phyloP scores from a whole-genome alignment of 2,113 vertebrate species.

The Pseudorhombus dupliciocellatus region DNA sequence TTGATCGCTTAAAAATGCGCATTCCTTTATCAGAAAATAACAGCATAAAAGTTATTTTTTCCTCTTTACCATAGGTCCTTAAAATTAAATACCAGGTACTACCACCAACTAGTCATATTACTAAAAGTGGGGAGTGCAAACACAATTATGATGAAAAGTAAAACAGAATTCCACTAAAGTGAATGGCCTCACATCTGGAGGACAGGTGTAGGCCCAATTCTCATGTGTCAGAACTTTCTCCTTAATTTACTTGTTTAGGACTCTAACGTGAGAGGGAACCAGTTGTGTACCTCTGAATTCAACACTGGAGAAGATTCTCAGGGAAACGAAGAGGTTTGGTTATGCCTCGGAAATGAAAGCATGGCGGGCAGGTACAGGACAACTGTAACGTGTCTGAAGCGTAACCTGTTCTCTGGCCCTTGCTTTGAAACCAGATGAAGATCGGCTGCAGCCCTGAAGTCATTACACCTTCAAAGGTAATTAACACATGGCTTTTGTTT shows the following conservation, averaged over 20 bases:
- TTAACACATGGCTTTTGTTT: slow-evolving; percentile 85
- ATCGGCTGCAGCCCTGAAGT: slow-evolving; percentile 74
- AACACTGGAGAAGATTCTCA: slow-evolving; percentile 3
- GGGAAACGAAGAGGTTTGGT: slow-evolving; percentile 20
- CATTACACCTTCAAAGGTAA: slow-evolving; percentile 85
- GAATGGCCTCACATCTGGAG: slow-evolving; percentile 72
- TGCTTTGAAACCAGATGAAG: slow-evolving; percentile 81
- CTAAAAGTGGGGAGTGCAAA: slow-evolving; percentile 25
- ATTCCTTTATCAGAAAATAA: slow-evolving; percentile 28
- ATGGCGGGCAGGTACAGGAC: slow-evolving; percentile 63
- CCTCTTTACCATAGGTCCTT: not conserved
- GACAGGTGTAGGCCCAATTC: slow-evolving; percentile 68
- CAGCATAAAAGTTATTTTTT: slow-evolving; percentile 10
- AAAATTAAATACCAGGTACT: not conserved
- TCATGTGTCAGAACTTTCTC: slow-evolving; percentile 58
- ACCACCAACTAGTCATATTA: slow-evolving; percentile 1
- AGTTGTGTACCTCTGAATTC: slow-evolving; percentile 31
- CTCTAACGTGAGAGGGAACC: slow-evolving; percentile 49
- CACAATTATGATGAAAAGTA: slow-evolving; percentile 49
- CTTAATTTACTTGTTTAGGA: slow-evolving; percentile 61
- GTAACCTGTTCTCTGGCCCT: slow-evolving; percentile 70
- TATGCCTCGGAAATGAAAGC: slow-evolving; percentile 45
- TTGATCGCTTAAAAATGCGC: slow-evolving; percentile 48
- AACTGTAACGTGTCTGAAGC: slow-evolving; percentile 71
- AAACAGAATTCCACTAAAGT: slow-evolving; percentile 50